phyloP scores from a whole-genome alignment of 2,113 vertebrate genomes.

The Poicephalus gulielmi region DNA sequence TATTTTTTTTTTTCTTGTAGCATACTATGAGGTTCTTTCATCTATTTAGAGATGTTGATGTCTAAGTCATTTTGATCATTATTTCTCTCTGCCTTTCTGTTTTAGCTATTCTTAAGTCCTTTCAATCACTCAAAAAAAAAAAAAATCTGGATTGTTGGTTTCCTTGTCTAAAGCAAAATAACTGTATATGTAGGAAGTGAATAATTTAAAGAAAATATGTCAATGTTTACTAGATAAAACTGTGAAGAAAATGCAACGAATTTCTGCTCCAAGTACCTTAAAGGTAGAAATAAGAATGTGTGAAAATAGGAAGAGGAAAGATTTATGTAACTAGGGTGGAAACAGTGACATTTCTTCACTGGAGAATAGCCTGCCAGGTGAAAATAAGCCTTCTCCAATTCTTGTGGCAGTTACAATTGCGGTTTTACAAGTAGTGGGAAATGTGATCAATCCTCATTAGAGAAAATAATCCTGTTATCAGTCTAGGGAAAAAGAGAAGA shows the following conservation, averaged over 20 bases:
- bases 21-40: not conserved
- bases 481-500: not conserved
- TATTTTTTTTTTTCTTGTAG: not conserved
- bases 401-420: not conserved
- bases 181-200: not conserved
- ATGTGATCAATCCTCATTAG: not conserved
- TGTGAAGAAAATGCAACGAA: not conserved
- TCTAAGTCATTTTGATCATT: not conserved
- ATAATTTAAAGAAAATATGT: not conserved
- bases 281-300: not conserved
- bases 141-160: not conserved
- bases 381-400: not conserved
- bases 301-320: not conserved
- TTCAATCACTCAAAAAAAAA: not conserved
- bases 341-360: not conserved
- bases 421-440: not conserved
- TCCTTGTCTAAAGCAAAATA: not conserved
- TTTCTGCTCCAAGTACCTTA: not conserved
- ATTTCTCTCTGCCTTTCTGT: not conserved
- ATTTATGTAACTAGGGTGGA: not conserved
- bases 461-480: not conserved
- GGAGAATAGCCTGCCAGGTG: not conserved
- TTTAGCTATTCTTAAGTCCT: accelerated
- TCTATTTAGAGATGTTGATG: not conserved
- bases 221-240: not conserved